These are phyloP conservation scores for Colistium nudipinnis DNA, from an alignment of 2,113 vertebrate genomes.

Conservation along the genomic window DNA sequence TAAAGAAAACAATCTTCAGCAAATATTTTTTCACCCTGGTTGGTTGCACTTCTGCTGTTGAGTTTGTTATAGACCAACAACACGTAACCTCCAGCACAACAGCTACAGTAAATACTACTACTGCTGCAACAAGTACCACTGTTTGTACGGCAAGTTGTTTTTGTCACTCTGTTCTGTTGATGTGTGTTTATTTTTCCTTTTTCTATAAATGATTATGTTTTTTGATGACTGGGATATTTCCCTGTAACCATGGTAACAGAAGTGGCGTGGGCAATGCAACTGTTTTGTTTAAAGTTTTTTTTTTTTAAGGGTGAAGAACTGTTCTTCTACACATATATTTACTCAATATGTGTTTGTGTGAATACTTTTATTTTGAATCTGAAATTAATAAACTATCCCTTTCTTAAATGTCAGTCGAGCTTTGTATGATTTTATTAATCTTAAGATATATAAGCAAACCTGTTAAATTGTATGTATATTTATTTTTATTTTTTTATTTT, in stretches of 20 bases:
- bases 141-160: conserved; percentile 46
- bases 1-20: background rate
- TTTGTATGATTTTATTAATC: conserved; percentile 14
- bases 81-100: conserved; percentile 62
- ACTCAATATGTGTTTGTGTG: conserved; percentile 82
- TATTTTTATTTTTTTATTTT: too few species aligned
- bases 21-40: conserved; percentile 6
- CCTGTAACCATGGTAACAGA: conserved; percentile 58
- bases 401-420: conserved; percentile 71
- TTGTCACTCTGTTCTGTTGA: conserved; percentile 61
- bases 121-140: conserved; percentile 59
- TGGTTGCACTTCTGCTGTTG: conserved; percentile 61
- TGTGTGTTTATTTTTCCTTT: conserved; percentile 67
- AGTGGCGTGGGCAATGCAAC: conserved; percentile 64
- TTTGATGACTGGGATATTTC: conserved; percentile 72
- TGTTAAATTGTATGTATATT: too few species aligned
- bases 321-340: conserved; percentile 72
- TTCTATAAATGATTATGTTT: conserved; percentile 57
- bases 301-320: conserved; percentile 65
- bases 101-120: conserved; percentile 53
- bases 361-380: conserved; percentile 82
- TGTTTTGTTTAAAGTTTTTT: conserved; percentile 35
- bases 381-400: conserved; percentile 79
- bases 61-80: conserved; percentile 53
- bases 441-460: background rate